phyloP scores from a whole-genome alignment of 2,888 invertebrate genomes.

The Cerastis rubricosa region DNA sequence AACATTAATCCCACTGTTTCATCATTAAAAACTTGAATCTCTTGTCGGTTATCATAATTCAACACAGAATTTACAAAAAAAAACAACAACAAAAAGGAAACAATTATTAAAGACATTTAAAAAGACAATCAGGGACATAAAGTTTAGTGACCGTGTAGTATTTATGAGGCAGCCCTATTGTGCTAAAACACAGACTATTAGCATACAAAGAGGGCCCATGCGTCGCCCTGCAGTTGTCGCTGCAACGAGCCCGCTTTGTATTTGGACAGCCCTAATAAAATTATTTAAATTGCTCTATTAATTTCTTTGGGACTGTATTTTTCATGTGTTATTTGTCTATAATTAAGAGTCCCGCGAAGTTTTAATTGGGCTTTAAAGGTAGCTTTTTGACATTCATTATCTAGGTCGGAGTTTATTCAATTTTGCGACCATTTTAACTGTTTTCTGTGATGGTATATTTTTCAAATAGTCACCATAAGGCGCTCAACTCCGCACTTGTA shows the following conservation, averaged over 20 bases:
- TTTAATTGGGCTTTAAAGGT: slow-evolving; percentile 27
- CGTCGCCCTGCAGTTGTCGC: slow-evolving; percentile 72
- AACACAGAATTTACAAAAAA: neutral
- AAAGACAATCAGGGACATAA: slow-evolving; percentile 55
- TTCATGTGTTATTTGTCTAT: slow-evolving; percentile 51
- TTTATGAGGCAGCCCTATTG: slow-evolving; percentile 73
- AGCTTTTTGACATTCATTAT: slow-evolving; percentile 5
- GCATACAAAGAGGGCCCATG: slow-evolving; percentile 81
- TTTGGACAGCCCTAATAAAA: slow-evolving; percentile 80
- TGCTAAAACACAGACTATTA: slow-evolving; percentile 78
- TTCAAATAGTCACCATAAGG: neutral
- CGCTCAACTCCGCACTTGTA: neutral
- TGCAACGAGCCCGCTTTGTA: slow-evolving; percentile 71
- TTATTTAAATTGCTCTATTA: slow-evolving; percentile 80
- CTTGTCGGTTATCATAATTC: slow-evolving; percentile 10
- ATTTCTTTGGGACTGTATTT: slow-evolving; percentile 63
- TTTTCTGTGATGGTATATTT: neutral
- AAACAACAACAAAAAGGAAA: slow-evolving; percentile 41
- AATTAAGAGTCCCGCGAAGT: slow-evolving; percentile 25
- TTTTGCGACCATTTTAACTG: neutral
- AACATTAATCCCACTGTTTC: no score
- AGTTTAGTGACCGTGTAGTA: slow-evolving; percentile 38
- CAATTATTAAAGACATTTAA: slow-evolving; percentile 50
- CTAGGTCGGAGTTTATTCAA: neutral
- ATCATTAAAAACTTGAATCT: neutral